Evolutionary conservation across 2,888 invertebrate species (phyloP).

Genomic region (Prosapia bicincta): DNA sequence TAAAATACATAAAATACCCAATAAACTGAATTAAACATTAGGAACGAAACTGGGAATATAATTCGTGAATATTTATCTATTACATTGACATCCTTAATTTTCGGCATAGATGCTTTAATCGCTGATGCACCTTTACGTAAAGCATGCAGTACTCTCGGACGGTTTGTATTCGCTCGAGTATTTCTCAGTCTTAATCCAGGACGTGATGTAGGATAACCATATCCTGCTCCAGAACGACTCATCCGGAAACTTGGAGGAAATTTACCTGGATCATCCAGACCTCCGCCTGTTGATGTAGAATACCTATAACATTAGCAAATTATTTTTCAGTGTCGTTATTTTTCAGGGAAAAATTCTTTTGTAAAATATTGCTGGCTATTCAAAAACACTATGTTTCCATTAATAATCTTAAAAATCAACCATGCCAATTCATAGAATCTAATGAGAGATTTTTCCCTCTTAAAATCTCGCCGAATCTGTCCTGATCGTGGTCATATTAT

Average conservation of each 20-base stretch:
- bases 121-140: conserved; percentile 81
- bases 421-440: too few relatives aligned
- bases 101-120: conserved; percentile 86
- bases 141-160: conserved; percentile 74
- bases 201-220: conserved; percentile 42
- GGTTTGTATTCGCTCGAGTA: conserved; percentile 46
- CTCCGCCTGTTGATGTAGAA: conserved; percentile 30
- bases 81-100: conserved; percentile 94
- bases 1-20: conserved; percentile 82
- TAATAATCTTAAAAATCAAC: too few relatives aligned
- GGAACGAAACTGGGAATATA: conserved; percentile 92
- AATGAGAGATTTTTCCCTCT: too few relatives aligned
- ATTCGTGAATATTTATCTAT: conserved; percentile 97
- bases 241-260: conserved; percentile 76
- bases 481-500: too few relatives aligned
- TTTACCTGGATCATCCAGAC: conserved; percentile 54
- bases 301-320: conserved; percentile 17
- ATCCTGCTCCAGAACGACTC: conserved; percentile 52
- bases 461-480: too few relatives aligned
- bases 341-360: too few relatives aligned
- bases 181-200: conserved; percentile 50
- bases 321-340: too few relatives aligned
- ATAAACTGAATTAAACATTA: conserved; percentile 92
- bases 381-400: too few relatives aligned
- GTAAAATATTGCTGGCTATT: too few relatives aligned